Evolutionary conservation across 2,797 vertebrate species (phyloP).

Genomic region (Tenualosa ilisha): DNA sequence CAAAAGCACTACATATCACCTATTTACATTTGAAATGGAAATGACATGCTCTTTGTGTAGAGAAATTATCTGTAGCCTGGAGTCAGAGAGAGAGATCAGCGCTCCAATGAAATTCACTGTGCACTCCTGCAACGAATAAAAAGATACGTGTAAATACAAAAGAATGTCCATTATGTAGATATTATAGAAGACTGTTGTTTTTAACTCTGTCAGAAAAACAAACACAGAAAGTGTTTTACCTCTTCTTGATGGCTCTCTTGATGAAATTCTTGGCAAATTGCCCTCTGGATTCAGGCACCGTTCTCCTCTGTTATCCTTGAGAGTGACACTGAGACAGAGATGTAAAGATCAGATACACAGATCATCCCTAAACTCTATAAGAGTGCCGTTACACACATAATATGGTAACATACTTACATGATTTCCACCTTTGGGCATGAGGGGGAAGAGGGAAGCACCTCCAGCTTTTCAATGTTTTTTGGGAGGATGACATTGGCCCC

Average conservation of each 20-base stretch:
- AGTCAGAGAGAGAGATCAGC: background rate
- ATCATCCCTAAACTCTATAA: background rate
- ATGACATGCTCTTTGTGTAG: too few relatives aligned
- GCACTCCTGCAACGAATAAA: background rate
- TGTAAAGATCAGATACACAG: background rate
- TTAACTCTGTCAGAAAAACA: too few relatives aligned
- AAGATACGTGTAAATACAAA: too few relatives aligned
- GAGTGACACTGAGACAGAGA: background rate
- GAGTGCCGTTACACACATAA: background rate
- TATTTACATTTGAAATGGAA: too few relatives aligned
- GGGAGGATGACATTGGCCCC: slow-evolving; percentile 22
- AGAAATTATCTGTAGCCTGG: too few relatives aligned
- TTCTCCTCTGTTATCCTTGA: background rate
- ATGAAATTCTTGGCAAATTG: slow-evolving; percentile 31
- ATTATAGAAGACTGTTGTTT: too few relatives aligned
- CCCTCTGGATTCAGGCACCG: slow-evolving; percentile 42
- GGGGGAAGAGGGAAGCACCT: slow-evolving; percentile 30
- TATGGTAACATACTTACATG: slow-evolving; percentile 35
- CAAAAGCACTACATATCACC: too few relatives aligned
- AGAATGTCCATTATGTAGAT: too few relatives aligned
- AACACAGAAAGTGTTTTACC: background rate
- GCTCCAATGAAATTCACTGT: background rate
- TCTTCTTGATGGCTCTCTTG: background rate
- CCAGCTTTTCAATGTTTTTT: slow-evolving; percentile 37
- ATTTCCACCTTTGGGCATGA: slow-evolving; percentile 43